Evolutionary conservation across 2,888 invertebrate species (phyloP).

Genomic region (Drosophila setosimentum): DNA sequence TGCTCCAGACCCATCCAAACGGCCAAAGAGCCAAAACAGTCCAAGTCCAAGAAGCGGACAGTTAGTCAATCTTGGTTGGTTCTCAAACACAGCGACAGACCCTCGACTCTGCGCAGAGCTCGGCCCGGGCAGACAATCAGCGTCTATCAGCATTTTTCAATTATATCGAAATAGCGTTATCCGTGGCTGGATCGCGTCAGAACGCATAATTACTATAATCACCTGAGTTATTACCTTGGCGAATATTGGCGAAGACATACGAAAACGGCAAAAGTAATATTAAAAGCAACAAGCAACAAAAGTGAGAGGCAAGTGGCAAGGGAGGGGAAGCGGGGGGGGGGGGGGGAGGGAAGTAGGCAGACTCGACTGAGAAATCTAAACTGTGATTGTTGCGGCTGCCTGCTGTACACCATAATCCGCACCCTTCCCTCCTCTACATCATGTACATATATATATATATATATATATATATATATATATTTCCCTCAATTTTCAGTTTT

Average conservation of each 20-base stretch:
- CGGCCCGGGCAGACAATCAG: slow-evolving; percentile 82
- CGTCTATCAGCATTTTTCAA: slow-evolving; percentile 86
- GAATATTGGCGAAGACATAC: slow-evolving; percentile 81
- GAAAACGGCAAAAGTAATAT: slow-evolving; percentile 60
- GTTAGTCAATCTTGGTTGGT: slow-evolving; percentile 1
- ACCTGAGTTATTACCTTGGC: slow-evolving; percentile 86
- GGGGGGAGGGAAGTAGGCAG: not conserved
- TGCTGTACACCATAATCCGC: not conserved
- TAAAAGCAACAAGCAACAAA: slow-evolving; percentile 55
- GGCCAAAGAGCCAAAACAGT: not conserved
- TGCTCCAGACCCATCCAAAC: slow-evolving; percentile 1
- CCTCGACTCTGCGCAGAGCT: not conserved
- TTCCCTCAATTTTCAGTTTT: slow-evolving; percentile 78
- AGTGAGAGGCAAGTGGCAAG: not conserved
- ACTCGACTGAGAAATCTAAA: slow-evolving; percentile 69
- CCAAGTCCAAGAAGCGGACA: not conserved
- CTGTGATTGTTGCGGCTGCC: slow-evolving; percentile 68
- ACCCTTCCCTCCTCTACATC: not conserved
- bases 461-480: too few relatives aligned
- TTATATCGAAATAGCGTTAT: slow-evolving; percentile 86
- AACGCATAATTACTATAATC: slow-evolving; percentile 86
- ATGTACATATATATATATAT: too few relatives aligned
- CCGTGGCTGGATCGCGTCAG: slow-evolving; percentile 85
- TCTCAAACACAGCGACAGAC: slow-evolving; percentile 7
- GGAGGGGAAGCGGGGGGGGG: too few relatives aligned